phyloP scores from a whole-genome alignment of 2,797 vertebrate species.

The Alouatta caraya region DNA sequence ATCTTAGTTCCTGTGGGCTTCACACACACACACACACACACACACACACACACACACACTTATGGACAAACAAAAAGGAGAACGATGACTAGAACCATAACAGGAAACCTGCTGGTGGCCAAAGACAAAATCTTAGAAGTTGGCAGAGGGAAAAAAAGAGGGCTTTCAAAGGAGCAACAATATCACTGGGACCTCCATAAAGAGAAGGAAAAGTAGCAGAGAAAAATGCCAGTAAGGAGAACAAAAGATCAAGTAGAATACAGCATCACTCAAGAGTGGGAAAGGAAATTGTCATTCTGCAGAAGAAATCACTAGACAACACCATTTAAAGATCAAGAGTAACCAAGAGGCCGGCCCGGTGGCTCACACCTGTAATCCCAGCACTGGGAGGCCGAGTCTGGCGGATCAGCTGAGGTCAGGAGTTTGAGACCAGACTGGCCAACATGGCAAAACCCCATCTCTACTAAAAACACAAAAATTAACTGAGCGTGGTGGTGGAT shows the following conservation, averaged over 20 bases:
- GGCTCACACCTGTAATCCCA: no score
- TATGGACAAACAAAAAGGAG: neutral
- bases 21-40: no score
- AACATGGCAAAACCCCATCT: no score
- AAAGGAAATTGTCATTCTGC: neutral
- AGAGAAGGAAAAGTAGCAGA: neutral
- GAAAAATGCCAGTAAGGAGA: neutral
- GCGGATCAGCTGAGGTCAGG: no score
- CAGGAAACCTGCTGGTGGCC: neutral
- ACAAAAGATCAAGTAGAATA: neutral
- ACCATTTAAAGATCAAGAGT: neutral
- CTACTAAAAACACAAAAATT: no score
- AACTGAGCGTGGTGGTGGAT: no score
- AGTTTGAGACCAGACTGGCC: no score
- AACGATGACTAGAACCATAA: neutral
- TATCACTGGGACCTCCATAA: neutral
- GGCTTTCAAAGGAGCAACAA: neutral
- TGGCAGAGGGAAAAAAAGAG: neutral
- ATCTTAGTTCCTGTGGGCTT: neutral
- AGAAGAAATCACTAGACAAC: neutral
- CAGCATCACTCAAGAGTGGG: neutral
- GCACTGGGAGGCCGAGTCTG: no score
- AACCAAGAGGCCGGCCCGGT: no score
- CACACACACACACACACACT: no score
- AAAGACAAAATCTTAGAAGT: neutral